Percentiles rank a stretch among this genome's conserved stretches.
Conservation (phyloP, 1,140 invertebrate genomes). For the Platorchestia sp. region DNA sequence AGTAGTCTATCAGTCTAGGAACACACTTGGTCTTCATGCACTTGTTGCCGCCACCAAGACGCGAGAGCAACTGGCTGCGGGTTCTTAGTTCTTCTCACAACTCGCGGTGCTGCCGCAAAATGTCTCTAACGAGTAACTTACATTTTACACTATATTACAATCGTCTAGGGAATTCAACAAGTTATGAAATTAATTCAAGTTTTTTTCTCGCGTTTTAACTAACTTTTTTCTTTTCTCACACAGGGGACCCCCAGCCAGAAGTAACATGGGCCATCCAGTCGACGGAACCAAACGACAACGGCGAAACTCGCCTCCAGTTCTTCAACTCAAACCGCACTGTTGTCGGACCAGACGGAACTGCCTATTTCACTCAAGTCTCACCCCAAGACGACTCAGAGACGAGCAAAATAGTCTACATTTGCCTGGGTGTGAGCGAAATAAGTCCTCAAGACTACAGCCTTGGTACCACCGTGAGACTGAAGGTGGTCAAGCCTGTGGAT, state of each 20-base stretch:
- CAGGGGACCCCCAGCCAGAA: slow-evolving; percentile 60
- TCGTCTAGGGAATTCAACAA: no score
- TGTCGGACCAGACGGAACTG: slow-evolving; percentile 58
- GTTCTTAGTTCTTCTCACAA: no score
- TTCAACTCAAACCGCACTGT: slow-evolving; percentile 61
- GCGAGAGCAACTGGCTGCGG: no score
- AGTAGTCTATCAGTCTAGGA: no score
- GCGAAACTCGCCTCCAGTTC: slow-evolving; percentile 57
- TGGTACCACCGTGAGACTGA: slow-evolving; percentile 59
- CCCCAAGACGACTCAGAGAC: slow-evolving; percentile 57
- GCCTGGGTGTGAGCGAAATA: slow-evolving; percentile 58
- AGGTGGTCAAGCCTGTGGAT: slow-evolving; percentile 58
- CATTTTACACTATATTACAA: no score
- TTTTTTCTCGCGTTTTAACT: background rate
- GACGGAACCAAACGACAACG: background rate
- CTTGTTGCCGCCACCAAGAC: no score
- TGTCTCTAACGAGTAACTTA: no score
- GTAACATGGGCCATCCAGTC: slow-evolving; percentile 63
- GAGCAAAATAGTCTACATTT: slow-evolving; percentile 60
- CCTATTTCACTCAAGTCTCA: slow-evolving; percentile 61
- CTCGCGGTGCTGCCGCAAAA: no score
- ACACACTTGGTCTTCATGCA: no score
- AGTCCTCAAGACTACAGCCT: slow-evolving; percentile 61
- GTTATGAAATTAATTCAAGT: no score
- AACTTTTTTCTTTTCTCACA: background rate